These are phyloP conservation scores for Eristalinus aeneus DNA, from an alignment of 2,888 invertebrate genomes.

Conservation along the genomic window DNA sequence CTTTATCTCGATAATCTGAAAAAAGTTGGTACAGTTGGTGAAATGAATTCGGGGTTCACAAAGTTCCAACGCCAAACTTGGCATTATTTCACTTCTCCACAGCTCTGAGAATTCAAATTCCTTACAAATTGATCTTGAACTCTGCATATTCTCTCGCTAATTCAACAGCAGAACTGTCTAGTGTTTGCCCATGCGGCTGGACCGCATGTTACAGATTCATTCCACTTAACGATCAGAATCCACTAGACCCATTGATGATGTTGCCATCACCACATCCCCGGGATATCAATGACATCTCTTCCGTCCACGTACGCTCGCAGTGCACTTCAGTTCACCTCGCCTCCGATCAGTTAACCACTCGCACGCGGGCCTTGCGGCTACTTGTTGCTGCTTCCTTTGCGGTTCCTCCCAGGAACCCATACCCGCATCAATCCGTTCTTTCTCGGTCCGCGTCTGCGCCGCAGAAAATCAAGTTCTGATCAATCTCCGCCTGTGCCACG, in stretches of 20 bases:
- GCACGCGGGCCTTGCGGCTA: constrained; percentile 66
- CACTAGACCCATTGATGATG: constrained; percentile 44
- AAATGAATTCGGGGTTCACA: too few species aligned
- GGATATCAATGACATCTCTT: constrained; percentile 59
- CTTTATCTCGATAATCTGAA: too few species aligned
- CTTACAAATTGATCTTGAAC: not conserved
- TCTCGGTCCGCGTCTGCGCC: constrained; percentile 1
- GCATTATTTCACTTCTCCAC: too few species aligned
- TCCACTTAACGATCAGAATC: constrained; percentile 34
- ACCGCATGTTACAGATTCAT: constrained; percentile 57
- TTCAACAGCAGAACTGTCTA: constrained; percentile 22
- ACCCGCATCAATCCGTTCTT: constrained; percentile 30
- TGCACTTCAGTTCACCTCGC: not conserved
- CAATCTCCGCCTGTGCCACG: constrained; percentile 24
- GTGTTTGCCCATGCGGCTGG: constrained; percentile 32
- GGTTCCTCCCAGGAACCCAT: constrained; percentile 53
- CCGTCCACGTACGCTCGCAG: constrained; percentile 35
- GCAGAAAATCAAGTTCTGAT: constrained; percentile 61
- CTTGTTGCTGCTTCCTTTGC: constrained; percentile 55
- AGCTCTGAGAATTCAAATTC: too few species aligned
- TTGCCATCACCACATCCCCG: constrained; percentile 54
- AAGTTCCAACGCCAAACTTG: too few species aligned
- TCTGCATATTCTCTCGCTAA: not conserved
- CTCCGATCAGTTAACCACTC: constrained; percentile 53
- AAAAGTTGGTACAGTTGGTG: too few species aligned